Base-by-base conservation (phyloP, 2,888 invertebrate genomes). In the Margaritifera margaritifera region DNA sequence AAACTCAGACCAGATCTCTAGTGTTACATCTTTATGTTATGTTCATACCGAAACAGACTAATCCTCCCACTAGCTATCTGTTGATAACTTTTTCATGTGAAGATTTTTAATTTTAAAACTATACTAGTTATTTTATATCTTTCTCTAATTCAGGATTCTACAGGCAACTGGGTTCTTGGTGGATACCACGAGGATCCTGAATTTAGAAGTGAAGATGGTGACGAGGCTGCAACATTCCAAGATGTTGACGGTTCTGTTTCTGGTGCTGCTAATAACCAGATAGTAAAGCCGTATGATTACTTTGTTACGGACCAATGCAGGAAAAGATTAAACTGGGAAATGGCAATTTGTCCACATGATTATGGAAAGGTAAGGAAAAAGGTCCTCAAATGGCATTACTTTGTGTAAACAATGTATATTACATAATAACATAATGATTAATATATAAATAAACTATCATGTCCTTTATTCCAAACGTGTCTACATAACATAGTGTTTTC, bases 341-440 rank as follows among this genome's bases (percentile, higher is more conserved):
- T 81, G 77, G 77, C 78, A 1, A 63, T 76, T 3, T 81, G 81
- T 68, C 77, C 79, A n/a, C 60, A 80, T 52, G 65, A 57, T 15
- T 80, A 72, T 60, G 80, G 76, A 53, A 74, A 78, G 74, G 80
- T 80, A 65, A 42, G 54, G 8, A 31, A 8, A 31, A 42, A 42
- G 0, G 42, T 42, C 42, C 11, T 42, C 11, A n/a, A n/a, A n/a
- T n/a, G n/a, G n/a, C n/a, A n/a, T n/a, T n/a, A n/a, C n/a, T n/a
- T n/a, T n/a, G n/a, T n/a, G n/a, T n/a, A n/a, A n/a, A n/a, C n/a
- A n/a, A n/a, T n/a, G n/a, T n/a, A n/a, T n/a, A n/a, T n/a, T n/a
- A n/a, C n/a, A n/a, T 11, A 42, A 42, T 42, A 15, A 15, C 42
- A 42, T 31, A 8, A 3, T 15, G 11, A 42, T 42, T 42, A 15